These are phyloP conservation scores for Loris lydekkerianus DNA, from an alignment of 2,797 vertebrate species.

Conservation along the genomic window DNA sequence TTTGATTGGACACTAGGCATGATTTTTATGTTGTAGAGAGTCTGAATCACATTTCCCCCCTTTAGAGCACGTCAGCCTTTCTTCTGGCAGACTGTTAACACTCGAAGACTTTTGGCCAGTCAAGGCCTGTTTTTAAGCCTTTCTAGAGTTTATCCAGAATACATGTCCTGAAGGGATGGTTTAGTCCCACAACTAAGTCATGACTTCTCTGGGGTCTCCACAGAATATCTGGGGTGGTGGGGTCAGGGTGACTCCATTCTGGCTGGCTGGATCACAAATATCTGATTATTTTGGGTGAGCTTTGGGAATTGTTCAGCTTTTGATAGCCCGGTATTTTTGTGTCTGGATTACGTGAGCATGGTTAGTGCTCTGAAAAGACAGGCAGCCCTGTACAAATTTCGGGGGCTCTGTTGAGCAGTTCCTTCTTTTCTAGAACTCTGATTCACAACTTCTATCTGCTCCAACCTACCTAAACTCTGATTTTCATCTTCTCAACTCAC, in stretches of 20 bases:
- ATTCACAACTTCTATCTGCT: background rate
- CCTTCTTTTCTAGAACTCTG: background rate
- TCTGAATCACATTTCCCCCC: background rate
- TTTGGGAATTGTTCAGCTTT: background rate
- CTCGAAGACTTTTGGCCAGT: background rate
- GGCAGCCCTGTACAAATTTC: background rate
- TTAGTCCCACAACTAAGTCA: rapidly evolving
- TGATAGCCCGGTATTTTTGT: background rate
- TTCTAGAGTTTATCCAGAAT: background rate
- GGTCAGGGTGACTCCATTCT: background rate
- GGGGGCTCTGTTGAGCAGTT: background rate
- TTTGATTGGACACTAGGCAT: background rate
- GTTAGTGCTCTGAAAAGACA: background rate
- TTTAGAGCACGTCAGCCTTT: background rate
- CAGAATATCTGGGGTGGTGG: background rate
- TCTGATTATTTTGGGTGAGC: background rate
- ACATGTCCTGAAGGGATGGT: background rate
- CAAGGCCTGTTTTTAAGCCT: background rate
- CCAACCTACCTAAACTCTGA: too few species aligned
- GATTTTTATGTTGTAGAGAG: background rate
- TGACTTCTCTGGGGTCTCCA: background rate
- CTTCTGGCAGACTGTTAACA: background rate
- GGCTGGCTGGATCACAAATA: background rate
- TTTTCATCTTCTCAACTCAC: background rate
- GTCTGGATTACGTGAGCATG: background rate